These are phyloP conservation scores for Desmodus rotundus DNA, from an alignment of 2,113 vertebrate genomes.

Conservation along the genomic window DNA sequence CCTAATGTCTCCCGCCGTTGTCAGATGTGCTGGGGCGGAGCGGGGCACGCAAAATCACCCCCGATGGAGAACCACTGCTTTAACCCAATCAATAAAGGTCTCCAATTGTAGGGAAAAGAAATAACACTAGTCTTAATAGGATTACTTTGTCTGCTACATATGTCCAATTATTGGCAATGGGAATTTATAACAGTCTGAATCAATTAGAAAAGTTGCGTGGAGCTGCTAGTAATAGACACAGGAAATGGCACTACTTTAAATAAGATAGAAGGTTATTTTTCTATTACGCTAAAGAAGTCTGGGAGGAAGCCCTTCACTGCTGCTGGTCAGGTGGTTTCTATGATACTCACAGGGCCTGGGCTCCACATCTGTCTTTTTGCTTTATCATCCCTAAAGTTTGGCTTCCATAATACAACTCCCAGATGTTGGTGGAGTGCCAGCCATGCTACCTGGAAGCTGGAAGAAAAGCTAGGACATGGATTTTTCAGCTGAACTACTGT, in stretches of 20 bases:
- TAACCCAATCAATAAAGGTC: neutral
- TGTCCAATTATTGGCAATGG: neutral
- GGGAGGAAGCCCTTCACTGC: neutral
- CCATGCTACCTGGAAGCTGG: neutral
- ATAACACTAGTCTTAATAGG: neutral
- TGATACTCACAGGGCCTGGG: accelerated
- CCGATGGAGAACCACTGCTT: neutral
- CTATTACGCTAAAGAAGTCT: neutral
- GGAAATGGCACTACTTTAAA: neutral
- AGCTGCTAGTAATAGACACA: neutral
- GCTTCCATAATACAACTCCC: neutral
- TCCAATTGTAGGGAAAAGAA: neutral
- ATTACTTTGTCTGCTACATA: neutral
- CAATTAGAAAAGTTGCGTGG: neutral
- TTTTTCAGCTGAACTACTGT: neutral
- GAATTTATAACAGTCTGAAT: neutral
- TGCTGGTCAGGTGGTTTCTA: accelerated
- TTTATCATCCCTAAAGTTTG: neutral
- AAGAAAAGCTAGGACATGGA: neutral
- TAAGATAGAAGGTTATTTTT: neutral
- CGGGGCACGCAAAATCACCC: neutral
- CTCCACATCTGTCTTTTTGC: neutral
- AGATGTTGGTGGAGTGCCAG: no score
- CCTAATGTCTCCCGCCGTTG: neutral
- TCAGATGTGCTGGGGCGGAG: neutral